phyloP scores from a whole-genome alignment of 2,888 invertebrate genomes.

The Pilophorus perplexus region DNA sequence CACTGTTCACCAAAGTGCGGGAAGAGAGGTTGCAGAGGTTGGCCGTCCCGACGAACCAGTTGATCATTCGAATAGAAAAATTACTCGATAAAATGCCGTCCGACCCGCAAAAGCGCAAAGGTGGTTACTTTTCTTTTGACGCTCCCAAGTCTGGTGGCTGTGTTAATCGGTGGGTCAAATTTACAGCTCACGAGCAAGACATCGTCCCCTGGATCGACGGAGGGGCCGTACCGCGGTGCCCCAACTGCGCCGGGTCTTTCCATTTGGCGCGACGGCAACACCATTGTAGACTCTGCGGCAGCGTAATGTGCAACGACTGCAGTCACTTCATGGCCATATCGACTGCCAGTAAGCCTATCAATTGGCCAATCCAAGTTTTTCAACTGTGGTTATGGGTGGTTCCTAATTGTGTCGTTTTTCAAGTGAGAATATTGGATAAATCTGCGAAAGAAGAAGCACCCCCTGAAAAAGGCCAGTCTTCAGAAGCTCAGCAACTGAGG shows the following conservation, averaged over 20 bases:
- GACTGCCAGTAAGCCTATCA: conserved; percentile 63
- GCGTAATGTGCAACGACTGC: conserved; percentile 88
- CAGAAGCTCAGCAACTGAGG: conserved; percentile 50
- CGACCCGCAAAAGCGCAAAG: conserved; percentile 69
- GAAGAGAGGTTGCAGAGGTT: conserved; percentile 77
- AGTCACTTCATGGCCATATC: conserved; percentile 78
- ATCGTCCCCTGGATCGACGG: conserved; percentile 93
- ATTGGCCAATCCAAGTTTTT: not conserved
- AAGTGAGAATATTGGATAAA: conserved; percentile 53
- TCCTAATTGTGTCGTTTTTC: conserved; percentile 43
- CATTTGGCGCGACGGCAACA: conserved; percentile 85
- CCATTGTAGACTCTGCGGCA: conserved; percentile 93
- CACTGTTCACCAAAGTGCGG: conserved; percentile 68
- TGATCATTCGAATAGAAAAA: conserved; percentile 89
- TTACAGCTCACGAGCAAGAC: conserved; percentile 61
- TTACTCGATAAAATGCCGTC: conserved; percentile 76
- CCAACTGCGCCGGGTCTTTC: conserved; percentile 86
- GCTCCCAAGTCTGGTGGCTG: too few species aligned
- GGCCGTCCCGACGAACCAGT: conserved; percentile 91
- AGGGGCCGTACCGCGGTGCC: conserved; percentile 82
- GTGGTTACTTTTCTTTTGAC: too few species aligned
- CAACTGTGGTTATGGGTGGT: not conserved
- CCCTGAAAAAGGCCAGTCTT: conserved; percentile 49
- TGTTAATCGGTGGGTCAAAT: too few species aligned
- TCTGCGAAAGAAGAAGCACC: conserved; percentile 48